Base-by-base conservation (phyloP, 2,113 vertebrate genomes). In the Triplophysa tibetana region DNA sequence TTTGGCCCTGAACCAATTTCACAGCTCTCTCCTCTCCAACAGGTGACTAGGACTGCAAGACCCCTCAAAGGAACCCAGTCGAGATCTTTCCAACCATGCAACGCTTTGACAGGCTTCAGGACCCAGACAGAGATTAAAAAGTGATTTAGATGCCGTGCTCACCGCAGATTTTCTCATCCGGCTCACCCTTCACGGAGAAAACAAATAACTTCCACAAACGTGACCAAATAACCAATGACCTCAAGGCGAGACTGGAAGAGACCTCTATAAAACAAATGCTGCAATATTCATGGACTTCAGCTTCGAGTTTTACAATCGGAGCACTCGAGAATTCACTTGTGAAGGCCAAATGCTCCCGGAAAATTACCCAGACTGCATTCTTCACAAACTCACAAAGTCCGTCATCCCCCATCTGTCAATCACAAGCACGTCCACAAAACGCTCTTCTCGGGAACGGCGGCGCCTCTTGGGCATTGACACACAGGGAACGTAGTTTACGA, bases 401-500 rank as follows among this genome's bases (percentile, higher is more conserved):
- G 19, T 75, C 63, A 58, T 24, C 19, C n/a, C n/a, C 75, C 38
- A 17, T 13, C 9, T 50, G 70, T 83, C 66, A 77, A 69, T 76
- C 76, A 79, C 72, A 84, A 52, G 63, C 54, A 79, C 16, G 16
- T 38, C 41, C 8, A 10, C 19, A 56, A 38, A 24, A 70, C 54
- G 61, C 50, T 24, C 14, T 77, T 83, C 78, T 66, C 43, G 58
- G 24, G 81, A 83, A 83, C 19, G 23, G 29, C 64, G 26, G 58
- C 23, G 26, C 54, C 73, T 75, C 54, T 52, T 50, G 56, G 65
- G 65, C 45, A 69, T 29, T 81, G 80, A 77, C 67, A 24, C 52
- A 60, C 48, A 29, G 65, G 17, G 52, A 82, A 79, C n/a, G 65
- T 41, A 14, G 61, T 43, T 74, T 41, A 24, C 62, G 16, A 26